Evolutionary conservation across 64 coral and sea anemone species (phyloP), one percentile per base, ranked within the genome.

Genomic region (Montipora foliosa): DNA sequence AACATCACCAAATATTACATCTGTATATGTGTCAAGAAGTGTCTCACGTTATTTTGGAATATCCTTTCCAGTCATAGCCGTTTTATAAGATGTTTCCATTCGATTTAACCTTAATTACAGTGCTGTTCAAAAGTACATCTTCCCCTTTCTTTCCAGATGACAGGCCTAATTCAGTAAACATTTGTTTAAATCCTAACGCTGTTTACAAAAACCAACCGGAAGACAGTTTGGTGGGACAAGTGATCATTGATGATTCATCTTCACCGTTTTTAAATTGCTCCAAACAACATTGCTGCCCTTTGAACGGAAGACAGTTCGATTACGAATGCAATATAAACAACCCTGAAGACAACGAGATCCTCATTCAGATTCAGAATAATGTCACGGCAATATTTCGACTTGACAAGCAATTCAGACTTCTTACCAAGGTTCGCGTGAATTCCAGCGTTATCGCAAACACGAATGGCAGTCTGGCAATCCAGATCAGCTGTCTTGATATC

Each of bases 211-310:
- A 93, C 51, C 80, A 79, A 37, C 84, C 92, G 16, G 5, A 19
- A 8, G 73, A 62, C 49, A 73, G 60, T 8, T 61, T 88, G 10
- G 44, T 79, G 49, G 92, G 92, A 47, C 92, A 93, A 48, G 19
- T 93, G 47, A 55, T 81, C 12, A 88, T 93, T 25, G 92, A 93
- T 9, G 82, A 93, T 52, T 80, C 92, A 13, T 80, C 46, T 13
- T 78, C 92, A 16, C 48, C 92, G 29, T 5, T 89, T 15, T 59
- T 77, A 16, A 49, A 29, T 15, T 93, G 92, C 37, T 49, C 44
- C 51, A 88, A 88, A 49, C 85, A 77, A 15, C 51, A 78, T 6
- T 93, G 92, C 37, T 93, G 92, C 17, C 60, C 74, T 2, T 12
- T 52, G 78, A 6, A 11, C 1, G 61, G 82, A 62, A 22, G 75